Conservation (phyloP, 2,888 invertebrate genomes). For the Lycophotia porphyrea region DNA sequence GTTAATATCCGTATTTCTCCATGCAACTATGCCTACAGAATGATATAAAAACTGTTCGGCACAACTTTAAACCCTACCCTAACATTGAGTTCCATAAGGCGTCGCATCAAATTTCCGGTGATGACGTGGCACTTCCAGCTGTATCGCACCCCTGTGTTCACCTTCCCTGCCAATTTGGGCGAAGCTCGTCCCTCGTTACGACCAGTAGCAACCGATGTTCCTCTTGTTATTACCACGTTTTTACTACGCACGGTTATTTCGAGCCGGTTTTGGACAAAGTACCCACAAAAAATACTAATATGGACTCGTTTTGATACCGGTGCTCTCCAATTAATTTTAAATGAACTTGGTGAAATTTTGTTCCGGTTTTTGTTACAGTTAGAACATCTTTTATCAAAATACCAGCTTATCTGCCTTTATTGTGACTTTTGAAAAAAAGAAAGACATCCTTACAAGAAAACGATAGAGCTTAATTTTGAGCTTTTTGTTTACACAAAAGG, state of each 20-base stretch:
- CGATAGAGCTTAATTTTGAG: constrained; percentile 15
- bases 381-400: constrained; percentile 12
- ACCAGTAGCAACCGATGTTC: constrained; percentile 65
- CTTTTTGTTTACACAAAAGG: constrained; percentile 44
- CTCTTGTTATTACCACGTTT: constrained; percentile 62
- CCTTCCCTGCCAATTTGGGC: constrained; percentile 73
- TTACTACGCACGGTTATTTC: constrained; percentile 61
- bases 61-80: constrained; percentile 16
- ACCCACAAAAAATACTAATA: constrained; percentile 43
- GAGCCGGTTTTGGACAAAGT: constrained; percentile 32
- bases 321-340: not conserved
- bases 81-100: constrained; percentile 24
- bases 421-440: constrained; percentile 8
- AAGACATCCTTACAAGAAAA: constrained; percentile 19
- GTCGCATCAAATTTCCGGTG: constrained; percentile 59
- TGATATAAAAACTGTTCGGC: not conserved
- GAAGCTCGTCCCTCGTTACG: constrained; percentile 54
- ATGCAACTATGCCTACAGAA: too few relatives aligned
- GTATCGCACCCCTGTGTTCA: constrained; percentile 51
- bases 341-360: not conserved
- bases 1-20: not conserved
- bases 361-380: constrained; percentile 4
- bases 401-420: not conserved
- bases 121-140: constrained; percentile 64
- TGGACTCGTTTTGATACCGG: constrained; percentile 34